A percentile compares a stretch with the other conserved stretches of the same genome.
Evolutionary conservation across 2,797 vertebrate genomes (phyloP).

Genomic region (Notamacropus eugenii): DNA sequence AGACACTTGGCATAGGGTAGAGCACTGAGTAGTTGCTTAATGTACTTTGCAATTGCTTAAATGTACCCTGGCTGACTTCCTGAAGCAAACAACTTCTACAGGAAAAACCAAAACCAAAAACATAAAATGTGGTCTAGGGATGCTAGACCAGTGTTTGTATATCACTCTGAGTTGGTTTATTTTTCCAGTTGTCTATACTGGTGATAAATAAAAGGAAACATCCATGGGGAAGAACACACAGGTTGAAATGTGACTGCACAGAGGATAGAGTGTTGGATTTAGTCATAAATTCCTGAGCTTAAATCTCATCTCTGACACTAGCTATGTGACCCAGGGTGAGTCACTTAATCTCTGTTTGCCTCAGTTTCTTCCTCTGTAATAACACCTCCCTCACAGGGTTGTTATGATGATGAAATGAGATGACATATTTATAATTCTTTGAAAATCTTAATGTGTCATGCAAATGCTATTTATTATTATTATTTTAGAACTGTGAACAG

Average conservation of each 20-base stretch:
- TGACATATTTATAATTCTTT: not conserved
- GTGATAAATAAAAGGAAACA: not conserved
- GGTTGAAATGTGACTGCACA: not conserved
- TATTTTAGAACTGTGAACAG: not conserved
- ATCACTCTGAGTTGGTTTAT: not conserved
- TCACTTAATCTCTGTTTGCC: not conserved
- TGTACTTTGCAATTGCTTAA: not conserved
- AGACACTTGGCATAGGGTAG: not conserved
- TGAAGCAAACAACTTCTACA: not conserved
- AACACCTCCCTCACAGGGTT: not conserved
- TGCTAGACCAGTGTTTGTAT: not conserved
- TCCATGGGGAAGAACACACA: not conserved
- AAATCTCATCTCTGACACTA: not conserved
- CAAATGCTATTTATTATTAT: not conserved
- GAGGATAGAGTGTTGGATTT: not conserved
- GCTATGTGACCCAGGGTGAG: accelerated
- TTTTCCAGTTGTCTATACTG: not conserved
- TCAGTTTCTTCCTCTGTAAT: not conserved
- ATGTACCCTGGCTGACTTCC: not conserved
- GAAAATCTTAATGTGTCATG: not conserved
- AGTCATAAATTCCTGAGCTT: not conserved
- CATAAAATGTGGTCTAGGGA: too few relatives aligned
- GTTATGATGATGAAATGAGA: too few relatives aligned
- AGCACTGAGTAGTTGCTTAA: not conserved
- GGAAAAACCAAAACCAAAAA: not conserved